phyloP scores from a whole-genome alignment of 2,888 invertebrate species.

The Microchrysa polita region DNA sequence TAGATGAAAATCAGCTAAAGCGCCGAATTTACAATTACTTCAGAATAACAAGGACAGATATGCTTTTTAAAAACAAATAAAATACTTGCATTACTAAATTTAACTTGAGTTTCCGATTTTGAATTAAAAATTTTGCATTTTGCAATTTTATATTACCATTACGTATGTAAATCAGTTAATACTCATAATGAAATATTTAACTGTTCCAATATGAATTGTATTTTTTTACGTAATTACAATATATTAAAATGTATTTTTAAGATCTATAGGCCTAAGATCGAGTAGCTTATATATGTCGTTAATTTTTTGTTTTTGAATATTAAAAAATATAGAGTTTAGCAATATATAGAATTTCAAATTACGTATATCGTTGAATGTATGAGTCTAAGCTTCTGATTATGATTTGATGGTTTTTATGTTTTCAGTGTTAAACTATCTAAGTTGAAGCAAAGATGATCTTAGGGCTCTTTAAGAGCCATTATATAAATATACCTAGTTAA shows the following conservation, averaged over 20 bases:
- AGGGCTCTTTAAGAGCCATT: too few relatives aligned
- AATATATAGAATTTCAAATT: slow-evolving; percentile 52
- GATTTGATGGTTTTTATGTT: slow-evolving; percentile 18
- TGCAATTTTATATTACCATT: slow-evolving; percentile 18
- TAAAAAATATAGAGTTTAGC: slow-evolving; percentile 37
- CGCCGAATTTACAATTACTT: too few relatives aligned
- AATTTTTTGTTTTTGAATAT: slow-evolving; percentile 8
- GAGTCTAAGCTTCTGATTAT: slow-evolving; percentile 42
- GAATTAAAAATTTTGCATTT: slow-evolving; percentile 22
- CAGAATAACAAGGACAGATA: too few relatives aligned
- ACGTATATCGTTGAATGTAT: slow-evolving; percentile 54
- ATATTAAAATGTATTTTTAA: slow-evolving; percentile 29
- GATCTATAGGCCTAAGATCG: slow-evolving; percentile 43
- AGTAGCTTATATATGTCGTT: slow-evolving; percentile 33
- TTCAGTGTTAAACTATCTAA: background rate
- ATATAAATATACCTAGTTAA: too few relatives aligned
- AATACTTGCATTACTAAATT: slow-evolving; percentile 1
- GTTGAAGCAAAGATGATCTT: background rate
- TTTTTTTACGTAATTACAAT: slow-evolving; percentile 18
- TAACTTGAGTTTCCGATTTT: background rate
- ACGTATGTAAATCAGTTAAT: slow-evolving; percentile 12
- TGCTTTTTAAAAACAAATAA: too few relatives aligned
- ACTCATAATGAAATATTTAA: background rate
- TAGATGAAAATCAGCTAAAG: too few relatives aligned
- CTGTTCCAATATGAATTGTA: background rate